These are phyloP conservation scores for Dolomedes plantarius DNA, from an alignment of 2,888 invertebrate species.

Conservation along the genomic window DNA sequence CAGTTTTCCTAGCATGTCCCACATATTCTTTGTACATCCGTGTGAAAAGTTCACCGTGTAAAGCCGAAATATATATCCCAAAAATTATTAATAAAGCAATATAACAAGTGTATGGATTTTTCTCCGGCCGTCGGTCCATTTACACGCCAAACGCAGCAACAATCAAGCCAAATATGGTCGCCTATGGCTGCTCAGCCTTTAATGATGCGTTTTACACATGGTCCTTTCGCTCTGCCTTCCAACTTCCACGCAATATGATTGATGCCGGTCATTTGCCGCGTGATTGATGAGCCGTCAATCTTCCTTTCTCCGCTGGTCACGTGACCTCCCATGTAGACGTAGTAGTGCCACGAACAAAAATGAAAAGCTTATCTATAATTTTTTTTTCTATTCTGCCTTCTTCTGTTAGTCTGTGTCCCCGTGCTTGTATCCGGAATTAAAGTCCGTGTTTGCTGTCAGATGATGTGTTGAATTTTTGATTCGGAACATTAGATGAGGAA, in stretches of 20 bases:
- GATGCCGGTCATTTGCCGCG: constrained; percentile 67
- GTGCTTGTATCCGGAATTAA: constrained; percentile 54
- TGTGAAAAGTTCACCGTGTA: too few relatives aligned
- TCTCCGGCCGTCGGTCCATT: too few relatives aligned
- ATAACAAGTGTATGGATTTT: too few relatives aligned
- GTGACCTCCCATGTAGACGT: constrained; percentile 45
- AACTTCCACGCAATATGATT: constrained; percentile 66
- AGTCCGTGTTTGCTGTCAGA: constrained; percentile 51
- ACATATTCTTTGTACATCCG: too few relatives aligned
- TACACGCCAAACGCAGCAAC: background rate
- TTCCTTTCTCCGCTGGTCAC: constrained; percentile 48
- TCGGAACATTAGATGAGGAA: background rate
- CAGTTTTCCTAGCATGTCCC: too few relatives aligned
- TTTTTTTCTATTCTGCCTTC: constrained; percentile 5
- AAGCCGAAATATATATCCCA: too few relatives aligned
- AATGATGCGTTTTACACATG: constrained; percentile 71
- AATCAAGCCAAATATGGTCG: constrained; percentile 12
- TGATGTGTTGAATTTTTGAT: constrained; percentile 66
- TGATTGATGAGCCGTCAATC: constrained; percentile 69
- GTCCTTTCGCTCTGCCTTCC: constrained; percentile 61
- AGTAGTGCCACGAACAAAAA: background rate
- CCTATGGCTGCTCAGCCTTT: constrained; percentile 30
- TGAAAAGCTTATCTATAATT: background rate
- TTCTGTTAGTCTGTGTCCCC: background rate
- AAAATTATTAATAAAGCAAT: too few relatives aligned